phyloP scores from a whole-genome alignment of 2,888 invertebrate species.

The Colletes collaris region DNA sequence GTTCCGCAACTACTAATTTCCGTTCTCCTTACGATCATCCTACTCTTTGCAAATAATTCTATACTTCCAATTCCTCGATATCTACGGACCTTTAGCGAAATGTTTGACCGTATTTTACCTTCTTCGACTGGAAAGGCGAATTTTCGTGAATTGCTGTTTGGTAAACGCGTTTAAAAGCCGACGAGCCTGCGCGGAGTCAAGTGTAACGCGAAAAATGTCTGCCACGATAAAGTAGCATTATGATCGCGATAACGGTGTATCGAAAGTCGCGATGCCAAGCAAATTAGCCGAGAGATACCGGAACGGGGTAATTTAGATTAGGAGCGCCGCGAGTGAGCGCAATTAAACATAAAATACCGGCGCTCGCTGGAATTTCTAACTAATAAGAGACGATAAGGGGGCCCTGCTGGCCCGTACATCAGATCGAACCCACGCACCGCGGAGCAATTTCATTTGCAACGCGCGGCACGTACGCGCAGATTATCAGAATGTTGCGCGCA shows the following conservation, averaged over 20 bases:
- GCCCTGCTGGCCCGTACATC: conserved; percentile 44
- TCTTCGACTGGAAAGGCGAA: too few relatives aligned
- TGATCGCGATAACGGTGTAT: conserved; percentile 45
- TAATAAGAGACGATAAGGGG: conserved; percentile 61
- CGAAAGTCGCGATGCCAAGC: conserved; percentile 46
- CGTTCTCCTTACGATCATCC: too few relatives aligned
- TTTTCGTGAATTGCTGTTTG: too few relatives aligned
- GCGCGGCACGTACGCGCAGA: conserved; percentile 57
- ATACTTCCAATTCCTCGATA: too few relatives aligned
- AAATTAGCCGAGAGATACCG: conserved; percentile 47
- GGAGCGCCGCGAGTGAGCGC: conserved; percentile 34
- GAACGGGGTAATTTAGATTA: conserved; percentile 59
- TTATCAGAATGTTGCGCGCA: conserved; percentile 52
- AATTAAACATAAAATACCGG: conserved; percentile 58
- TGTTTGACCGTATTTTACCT: too few relatives aligned
- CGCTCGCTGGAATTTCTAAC: conserved; percentile 52
- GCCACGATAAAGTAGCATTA: conserved; percentile 41
- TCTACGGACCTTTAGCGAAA: too few relatives aligned
- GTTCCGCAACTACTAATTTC: too few relatives aligned
- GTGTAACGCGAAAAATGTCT: conserved; percentile 3
- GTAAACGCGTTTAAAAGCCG: too few relatives aligned
- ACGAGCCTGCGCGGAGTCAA: too few relatives aligned
- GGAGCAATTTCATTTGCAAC: conserved; percentile 62
- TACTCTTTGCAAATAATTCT: too few relatives aligned
- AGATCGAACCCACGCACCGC: conserved; percentile 63